Base-by-base conservation (phyloP, 1,140 invertebrate species). In the Leptopilina boulardi region DNA sequence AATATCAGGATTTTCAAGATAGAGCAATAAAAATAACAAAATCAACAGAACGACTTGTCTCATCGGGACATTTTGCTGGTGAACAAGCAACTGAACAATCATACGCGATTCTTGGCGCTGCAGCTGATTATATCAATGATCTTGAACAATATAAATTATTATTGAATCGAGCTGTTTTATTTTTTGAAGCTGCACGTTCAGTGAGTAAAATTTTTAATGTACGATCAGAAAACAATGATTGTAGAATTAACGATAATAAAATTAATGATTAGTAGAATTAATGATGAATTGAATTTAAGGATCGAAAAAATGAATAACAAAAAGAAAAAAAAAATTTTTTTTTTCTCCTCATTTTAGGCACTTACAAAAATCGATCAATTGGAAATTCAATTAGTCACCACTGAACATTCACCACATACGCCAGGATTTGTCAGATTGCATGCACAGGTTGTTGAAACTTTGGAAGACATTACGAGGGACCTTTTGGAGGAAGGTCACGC, bases 1-100 rank as follows among this genome's bases (percentile, higher is more conserved):
- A n/a, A n/a, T n/a, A n/a, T n/a, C 81, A 94, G 92, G 93, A 95
- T 44, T 91, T 96, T 42, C 95, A 96, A 88, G 96, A 97, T 80
- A 93, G 92, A 82, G 94, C 95, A 4, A 88, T 97, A 26, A 95
- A 94, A 87, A 94, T 97, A 80, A 94, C 96, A 2, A 93, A 94
- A 85, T 95, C 94, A 30, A 96, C 95, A 15, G 96, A 97, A 87
- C 94, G 95, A 85, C 92, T 97, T 21, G 92, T 94, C 23, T 92
- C 93, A 34, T 92, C 93, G 0, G 94, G 94, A 18, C 94, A 94
- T 82, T 94, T 94, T 83, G 94, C 94, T 18, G 93, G 93, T 2
- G 93, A 95, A 79, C 94, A 96, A 85, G 95, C 95, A 0, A 94
- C 94, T 23, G 91, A 93, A 74, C 92, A 95, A 80, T 94, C 96